A percentile compares a stretch with the other conserved stretches of the same genome.
Conservation (phyloP, 2,113 vertebrate genomes). For the Motacilla tschutschensis region DNA sequence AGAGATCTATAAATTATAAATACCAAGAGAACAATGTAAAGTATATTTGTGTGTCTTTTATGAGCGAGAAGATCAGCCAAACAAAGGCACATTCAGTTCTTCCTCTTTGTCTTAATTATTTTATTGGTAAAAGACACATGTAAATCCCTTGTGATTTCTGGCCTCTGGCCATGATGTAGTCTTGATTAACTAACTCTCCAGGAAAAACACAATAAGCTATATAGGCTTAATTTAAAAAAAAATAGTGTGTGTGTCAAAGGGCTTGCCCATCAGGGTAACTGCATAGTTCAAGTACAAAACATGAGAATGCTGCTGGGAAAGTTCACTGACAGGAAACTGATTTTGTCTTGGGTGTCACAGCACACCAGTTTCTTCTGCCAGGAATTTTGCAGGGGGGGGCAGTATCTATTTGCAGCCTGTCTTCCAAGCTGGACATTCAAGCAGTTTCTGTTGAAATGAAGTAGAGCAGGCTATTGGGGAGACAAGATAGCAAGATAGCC, state of each 20-base stretch:
- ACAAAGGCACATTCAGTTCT: not conserved
- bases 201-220: not conserved
- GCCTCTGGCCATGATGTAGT: not conserved
- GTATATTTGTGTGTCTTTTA: not conserved
- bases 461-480: rapidly evolving
- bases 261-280: not conserved
- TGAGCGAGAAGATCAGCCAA: not conserved
- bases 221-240: not conserved
- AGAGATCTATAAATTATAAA: not conserved
- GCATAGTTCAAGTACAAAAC: not conserved
- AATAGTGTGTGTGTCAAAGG: not conserved
- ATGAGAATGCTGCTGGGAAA: not conserved
- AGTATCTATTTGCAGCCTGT: not conserved
- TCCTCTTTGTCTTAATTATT: not conserved
- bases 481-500: rapidly evolving
- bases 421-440: not conserved
- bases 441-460: not conserved
- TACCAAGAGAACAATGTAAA: not conserved
- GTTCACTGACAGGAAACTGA: not conserved
- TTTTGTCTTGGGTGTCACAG: not conserved
- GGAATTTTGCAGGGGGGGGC: not conserved
- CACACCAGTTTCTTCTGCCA: not conserved
- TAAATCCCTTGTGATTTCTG: not conserved
- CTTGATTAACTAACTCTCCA: not conserved
- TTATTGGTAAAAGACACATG: not conserved